Base-by-base conservation (phyloP, 2,888 invertebrate species). In the Synanthedon tipuliformis region DNA sequence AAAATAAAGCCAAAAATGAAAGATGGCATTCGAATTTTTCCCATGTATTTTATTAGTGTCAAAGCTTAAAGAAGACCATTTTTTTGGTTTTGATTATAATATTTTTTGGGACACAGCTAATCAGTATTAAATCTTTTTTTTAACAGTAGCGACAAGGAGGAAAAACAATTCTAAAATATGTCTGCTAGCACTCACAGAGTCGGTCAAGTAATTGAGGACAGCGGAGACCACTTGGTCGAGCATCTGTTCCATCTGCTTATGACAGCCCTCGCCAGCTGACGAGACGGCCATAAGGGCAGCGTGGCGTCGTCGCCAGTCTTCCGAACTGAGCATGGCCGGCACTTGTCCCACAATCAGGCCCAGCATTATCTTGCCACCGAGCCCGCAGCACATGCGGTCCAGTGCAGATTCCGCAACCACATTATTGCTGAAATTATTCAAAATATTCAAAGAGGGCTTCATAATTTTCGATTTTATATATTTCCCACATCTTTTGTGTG, bases 221-320 rank as follows among this genome's bases (percentile, higher is more conserved):
- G 95, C 96, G 48, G 94, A 92, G 83, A 99, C 94, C 41, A 99
- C 94, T 82, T 95, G 94, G 54, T 93, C 93, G n/a, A 99, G 89
- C 89, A 98, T 93, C 52, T 91, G 89, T 78, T 98, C 98, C 99
- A 99, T 99, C 80, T 98, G 97, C 73, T 97, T 96, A 75, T 97
- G 97, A 74, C 99, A 99, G 18, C 99, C 99, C 88, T 99, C 99
- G 4, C 99, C 99, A 56, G 98, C 95, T 0, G 98, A 97, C 5
- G 98, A 99, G 50, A 99, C 93, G 0, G 99, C 99, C 98, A 99
- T 99, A 41, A 99, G 89, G 2, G 97, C 99, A 48, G 99, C 99
- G 81, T 99, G 96, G n/a, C 95, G 90, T 61, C 94, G 93, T 64
- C 93, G 92, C 96, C 96, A 96, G 69, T 95, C 93, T 11, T 90